Conservation (phyloP, 2,888 invertebrate genomes). For the Sarcophaga rosellei region DNA sequence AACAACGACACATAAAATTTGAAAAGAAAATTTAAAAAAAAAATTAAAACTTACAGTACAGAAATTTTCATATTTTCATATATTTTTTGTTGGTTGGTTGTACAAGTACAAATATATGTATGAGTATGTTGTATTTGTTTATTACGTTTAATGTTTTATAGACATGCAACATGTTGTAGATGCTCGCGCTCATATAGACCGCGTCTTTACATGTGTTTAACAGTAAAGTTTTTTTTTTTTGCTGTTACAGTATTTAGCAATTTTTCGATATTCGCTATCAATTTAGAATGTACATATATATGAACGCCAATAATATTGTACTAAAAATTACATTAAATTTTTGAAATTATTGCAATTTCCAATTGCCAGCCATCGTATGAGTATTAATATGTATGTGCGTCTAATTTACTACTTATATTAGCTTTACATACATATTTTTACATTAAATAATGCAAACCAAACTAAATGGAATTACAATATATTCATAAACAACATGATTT, state of each 20-base stretch:
- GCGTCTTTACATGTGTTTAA: background rate
- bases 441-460: conserved; percentile 33
- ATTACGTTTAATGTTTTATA: conserved; percentile 39
- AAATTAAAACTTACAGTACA: conserved; percentile 48
- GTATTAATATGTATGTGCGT: background rate
- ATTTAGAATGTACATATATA: conserved; percentile 46
- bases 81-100: conserved; percentile 23
- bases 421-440: conserved; percentile 33
- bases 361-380: too few relatives aligned
- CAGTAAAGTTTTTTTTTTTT: conserved; percentile 37
- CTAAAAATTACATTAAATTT: conserved; percentile 41
- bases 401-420: conserved; percentile 30
- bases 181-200: background rate
- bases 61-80: conserved; percentile 50
- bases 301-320: conserved; percentile 10
- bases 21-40: conserved; percentile 8
- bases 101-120: conserved; percentile 29
- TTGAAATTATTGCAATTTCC: conserved; percentile 53
- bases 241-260: conserved; percentile 42
- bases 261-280: conserved; percentile 14
- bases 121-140: background rate
- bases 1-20: conserved; percentile 30
- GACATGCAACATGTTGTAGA: conserved; percentile 61
- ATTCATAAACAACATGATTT: conserved; percentile 43
- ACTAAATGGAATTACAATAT: conserved; percentile 30